Percentiles rank a stretch among this genome's conserved stretches.
Conservation (phyloP, 1,140 invertebrate species). For the Ylistrum balloti region DNA sequence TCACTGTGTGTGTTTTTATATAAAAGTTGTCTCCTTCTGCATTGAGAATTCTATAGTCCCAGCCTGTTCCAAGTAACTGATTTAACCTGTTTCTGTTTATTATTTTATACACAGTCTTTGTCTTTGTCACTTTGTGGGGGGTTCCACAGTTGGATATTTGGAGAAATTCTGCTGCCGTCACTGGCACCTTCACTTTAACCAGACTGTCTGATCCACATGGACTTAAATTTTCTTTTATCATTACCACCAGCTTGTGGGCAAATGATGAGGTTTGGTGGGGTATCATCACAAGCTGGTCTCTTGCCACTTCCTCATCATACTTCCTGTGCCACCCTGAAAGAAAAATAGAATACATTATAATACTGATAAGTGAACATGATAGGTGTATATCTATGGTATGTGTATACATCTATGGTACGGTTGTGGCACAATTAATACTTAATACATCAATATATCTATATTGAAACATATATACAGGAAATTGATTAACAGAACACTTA, state of each 20-base stretch:
- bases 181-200: not conserved
- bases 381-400: not conserved
- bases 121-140: not conserved
- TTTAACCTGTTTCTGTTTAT: not conserved
- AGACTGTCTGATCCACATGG: not conserved
- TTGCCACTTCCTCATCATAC: too few species aligned
- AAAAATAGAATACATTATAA: too few species aligned
- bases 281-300: too few species aligned
- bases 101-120: not conserved
- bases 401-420: too few species aligned
- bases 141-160: not conserved
- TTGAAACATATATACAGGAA: too few species aligned
- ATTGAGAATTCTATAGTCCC: not conserved
- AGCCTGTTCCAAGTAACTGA: not conserved
- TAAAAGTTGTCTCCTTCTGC: not conserved
- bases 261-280: too few species aligned
- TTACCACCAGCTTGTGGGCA: too few species aligned
- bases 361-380: not conserved
- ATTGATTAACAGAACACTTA: too few species aligned
- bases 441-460: too few species aligned
- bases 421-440: too few species aligned
- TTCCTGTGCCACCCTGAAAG: too few species aligned
- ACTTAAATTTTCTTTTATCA: not conserved
- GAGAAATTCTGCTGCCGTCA: not conserved
- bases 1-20: not conserved